phyloP scores from a whole-genome alignment of 2,797 vertebrate species.

The Euthynnus affinis region DNA sequence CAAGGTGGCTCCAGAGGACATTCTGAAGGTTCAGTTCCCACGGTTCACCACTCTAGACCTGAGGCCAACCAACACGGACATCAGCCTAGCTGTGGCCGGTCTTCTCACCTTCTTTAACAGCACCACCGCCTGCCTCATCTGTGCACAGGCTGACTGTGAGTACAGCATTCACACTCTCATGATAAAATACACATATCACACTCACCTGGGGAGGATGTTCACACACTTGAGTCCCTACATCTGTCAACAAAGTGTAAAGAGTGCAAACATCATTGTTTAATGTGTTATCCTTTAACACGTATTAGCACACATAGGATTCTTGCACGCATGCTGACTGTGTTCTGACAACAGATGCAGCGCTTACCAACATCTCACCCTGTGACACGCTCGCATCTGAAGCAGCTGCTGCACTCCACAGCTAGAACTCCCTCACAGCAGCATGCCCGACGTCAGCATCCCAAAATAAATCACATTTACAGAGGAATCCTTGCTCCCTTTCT shows the following conservation, averaged over 20 bases:
- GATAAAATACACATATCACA: slow-evolving; percentile 20
- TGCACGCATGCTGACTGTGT: slow-evolving; percentile 41
- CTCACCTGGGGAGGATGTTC: slow-evolving; percentile 30
- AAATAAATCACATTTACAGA: slow-evolving; percentile 46
- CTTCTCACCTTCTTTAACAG: slow-evolving; percentile 98
- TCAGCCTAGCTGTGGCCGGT: slow-evolving; percentile 95
- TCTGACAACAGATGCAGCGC: slow-evolving; percentile 66
- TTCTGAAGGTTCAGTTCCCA: slow-evolving; percentile 95
- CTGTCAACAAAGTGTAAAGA: slow-evolving; percentile 55
- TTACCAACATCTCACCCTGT: slow-evolving; percentile 65
- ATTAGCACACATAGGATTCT: slow-evolving; percentile 45
- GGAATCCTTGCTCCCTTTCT: slow-evolving; percentile 16
- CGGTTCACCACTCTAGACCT: slow-evolving; percentile 98
- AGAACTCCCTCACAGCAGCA: slow-evolving; percentile 38
- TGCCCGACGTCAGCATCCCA: slow-evolving; percentile 8
- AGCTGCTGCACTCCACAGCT: slow-evolving; percentile 60
- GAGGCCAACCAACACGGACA: slow-evolving; percentile 96
- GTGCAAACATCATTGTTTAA: slow-evolving; percentile 56
- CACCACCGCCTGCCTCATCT: slow-evolving; percentile 98
- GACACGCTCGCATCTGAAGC: slow-evolving; percentile 57
- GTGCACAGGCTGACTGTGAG: slow-evolving; percentile 98
- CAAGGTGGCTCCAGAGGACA: slow-evolving; percentile 98
- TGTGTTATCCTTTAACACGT: slow-evolving; percentile 59
- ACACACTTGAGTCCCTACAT: slow-evolving; percentile 19
- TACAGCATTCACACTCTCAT: slow-evolving; percentile 61